Evolutionary conservation across 2,113 vertebrate species (phyloP).

Genomic region (Chionomys nivalis): DNA sequence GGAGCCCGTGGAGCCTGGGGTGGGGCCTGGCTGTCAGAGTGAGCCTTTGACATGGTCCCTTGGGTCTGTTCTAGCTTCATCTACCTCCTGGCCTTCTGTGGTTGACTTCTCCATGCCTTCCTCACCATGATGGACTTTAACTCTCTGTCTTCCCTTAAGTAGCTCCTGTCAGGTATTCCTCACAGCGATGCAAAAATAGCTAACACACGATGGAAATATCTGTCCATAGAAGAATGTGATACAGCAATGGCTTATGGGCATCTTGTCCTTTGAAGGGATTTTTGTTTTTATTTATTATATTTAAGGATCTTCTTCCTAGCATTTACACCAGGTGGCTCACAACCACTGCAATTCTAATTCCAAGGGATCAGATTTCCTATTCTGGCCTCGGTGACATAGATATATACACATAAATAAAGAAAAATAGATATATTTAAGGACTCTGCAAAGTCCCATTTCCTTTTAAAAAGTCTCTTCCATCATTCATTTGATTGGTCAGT

Average conservation of each 20-base stretch:
- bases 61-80: no score
- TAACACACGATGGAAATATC: not conserved
- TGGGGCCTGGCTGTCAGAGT: not conserved
- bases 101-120: not conserved
- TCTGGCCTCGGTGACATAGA: not conserved
- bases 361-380: not conserved
- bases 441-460: not conserved
- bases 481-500: not conserved
- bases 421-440: not conserved
- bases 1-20: not conserved
- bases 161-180: not conserved
- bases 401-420: not conserved
- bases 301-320: not conserved
- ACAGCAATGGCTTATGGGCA: not conserved
- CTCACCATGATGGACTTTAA: not conserved
- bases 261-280: not conserved
- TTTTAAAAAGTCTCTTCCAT: slow-evolving; percentile 18
- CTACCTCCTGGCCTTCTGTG: not conserved
- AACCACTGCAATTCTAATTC: not conserved
- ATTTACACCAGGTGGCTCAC: not conserved
- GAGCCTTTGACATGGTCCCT: not conserved
- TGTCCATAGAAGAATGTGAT: not conserved
- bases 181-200: not conserved
- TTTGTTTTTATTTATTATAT: not conserved
- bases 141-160: not conserved